Conservation (phyloP, 2,888 invertebrate genomes). For the Caenorhabditis sp. region DNA sequence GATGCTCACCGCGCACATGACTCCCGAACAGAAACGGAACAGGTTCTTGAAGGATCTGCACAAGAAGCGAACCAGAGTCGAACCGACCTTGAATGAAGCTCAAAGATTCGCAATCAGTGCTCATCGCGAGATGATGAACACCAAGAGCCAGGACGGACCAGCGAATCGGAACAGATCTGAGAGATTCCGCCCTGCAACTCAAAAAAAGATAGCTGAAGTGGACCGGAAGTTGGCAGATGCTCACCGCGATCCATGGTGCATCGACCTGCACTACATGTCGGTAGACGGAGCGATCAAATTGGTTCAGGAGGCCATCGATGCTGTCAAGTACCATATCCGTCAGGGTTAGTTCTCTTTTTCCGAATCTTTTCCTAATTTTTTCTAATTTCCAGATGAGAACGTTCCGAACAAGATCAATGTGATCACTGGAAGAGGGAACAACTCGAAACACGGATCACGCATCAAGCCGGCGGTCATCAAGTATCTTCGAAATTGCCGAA, state of each 20-base stretch:
- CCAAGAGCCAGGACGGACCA: too few relatives aligned
- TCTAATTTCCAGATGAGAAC: slow-evolving; percentile 9
- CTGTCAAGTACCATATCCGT: slow-evolving; percentile 1
- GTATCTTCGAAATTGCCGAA: background rate
- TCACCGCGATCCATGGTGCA: slow-evolving; percentile 16
- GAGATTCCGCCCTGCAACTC: too few relatives aligned
- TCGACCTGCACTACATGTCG: slow-evolving; percentile 51
- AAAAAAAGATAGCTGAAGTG: background rate
- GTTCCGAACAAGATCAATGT: background rate
- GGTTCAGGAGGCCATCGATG: slow-evolving; percentile 33
- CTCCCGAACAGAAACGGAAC: too few relatives aligned
- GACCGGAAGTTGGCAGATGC: slow-evolving; percentile 10
- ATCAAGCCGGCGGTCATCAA: slow-evolving; percentile 27
- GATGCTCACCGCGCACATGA: too few relatives aligned
- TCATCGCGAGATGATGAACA: too few relatives aligned
- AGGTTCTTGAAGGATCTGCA: background rate
- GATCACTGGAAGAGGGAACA: slow-evolving; percentile 38
- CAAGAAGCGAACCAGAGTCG: too few relatives aligned
- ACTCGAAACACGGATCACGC: slow-evolving; percentile 23
- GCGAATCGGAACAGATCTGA: too few relatives aligned
- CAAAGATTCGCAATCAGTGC: too few relatives aligned
- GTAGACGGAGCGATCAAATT: slow-evolving; percentile 27
- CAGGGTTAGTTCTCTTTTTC: slow-evolving; percentile 7
- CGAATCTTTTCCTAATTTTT: background rate
- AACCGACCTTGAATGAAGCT: too few relatives aligned